Conservation (phyloP, 1,140 invertebrate genomes). For the Ceratina japonica region DNA sequence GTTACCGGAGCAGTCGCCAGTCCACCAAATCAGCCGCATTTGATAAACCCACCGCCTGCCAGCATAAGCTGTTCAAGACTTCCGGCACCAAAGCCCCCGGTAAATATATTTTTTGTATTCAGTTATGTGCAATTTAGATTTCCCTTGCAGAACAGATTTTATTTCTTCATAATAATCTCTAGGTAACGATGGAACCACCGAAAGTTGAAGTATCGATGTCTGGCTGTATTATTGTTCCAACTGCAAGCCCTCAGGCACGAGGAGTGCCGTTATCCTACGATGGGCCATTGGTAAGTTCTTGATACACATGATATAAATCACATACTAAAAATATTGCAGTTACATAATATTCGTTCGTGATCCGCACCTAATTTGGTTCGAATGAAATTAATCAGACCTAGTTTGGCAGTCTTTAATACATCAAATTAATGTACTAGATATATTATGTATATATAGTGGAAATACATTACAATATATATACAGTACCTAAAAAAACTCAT, state of each 20-base stretch:
- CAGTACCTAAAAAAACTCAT: no score
- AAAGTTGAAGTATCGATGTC: constrained; percentile 81
- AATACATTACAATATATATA: no score
- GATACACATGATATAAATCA: not conserved
- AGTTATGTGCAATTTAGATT: not conserved
- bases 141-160: not conserved
- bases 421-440: constrained; percentile 11
- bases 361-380: not conserved
- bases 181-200: constrained; percentile 79
- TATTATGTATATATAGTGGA: no score
- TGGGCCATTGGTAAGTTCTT: constrained; percentile 82
- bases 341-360: not conserved
- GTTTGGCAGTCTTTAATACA: not conserved
- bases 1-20: constrained; percentile 80
- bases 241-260: constrained; percentile 80
- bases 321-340: not conserved
- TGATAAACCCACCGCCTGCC: constrained; percentile 68
- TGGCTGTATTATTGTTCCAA: constrained; percentile 81
- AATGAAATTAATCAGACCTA: not conserved
- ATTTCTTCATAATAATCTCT: constrained; percentile 40
- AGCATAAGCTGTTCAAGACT: constrained; percentile 72
- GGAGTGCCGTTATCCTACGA: constrained; percentile 83
- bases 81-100: constrained; percentile 69
- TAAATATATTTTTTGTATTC: constrained; percentile 46
- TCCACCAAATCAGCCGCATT: constrained; percentile 80